Percentiles rank a stretch among this genome's conserved stretches.
Conservation (phyloP, 2,113 vertebrate species). For the Bungarus multicinctus region DNA sequence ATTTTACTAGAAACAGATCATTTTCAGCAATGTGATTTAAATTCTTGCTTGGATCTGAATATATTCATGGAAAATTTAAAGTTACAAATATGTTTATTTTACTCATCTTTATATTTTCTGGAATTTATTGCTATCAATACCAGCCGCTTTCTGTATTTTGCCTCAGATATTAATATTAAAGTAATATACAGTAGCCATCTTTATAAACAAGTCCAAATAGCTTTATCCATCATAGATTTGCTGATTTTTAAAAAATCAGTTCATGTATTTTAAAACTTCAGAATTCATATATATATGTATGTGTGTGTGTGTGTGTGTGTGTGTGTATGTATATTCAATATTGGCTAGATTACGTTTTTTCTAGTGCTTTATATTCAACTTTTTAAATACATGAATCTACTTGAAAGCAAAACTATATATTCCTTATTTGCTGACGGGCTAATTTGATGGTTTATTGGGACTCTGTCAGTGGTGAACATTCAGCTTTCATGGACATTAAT, state of each 20-base stretch:
- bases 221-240: background rate
- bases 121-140: background rate
- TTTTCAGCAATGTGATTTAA: background rate
- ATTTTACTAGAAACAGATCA: background rate
- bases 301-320: too few species aligned
- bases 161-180: background rate
- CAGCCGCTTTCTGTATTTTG: background rate
- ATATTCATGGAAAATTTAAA: background rate
- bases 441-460: background rate
- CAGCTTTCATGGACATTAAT: background rate
- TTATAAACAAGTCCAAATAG: background rate
- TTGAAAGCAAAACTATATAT: background rate
- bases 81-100: background rate
- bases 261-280: background rate
- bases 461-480: background rate
- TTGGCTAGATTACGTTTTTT: background rate
- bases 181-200: background rate
- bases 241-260: background rate
- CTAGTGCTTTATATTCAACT: background rate
- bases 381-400: background rate
- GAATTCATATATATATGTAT: background rate
- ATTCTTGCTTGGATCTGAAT: background rate
- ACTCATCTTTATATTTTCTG: background rate
- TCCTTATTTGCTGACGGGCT: background rate
- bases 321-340: background rate